These are phyloP conservation scores for Gasterosteus nipponicus DNA, from an alignment of 2,113 vertebrate species.

Conservation along the genomic window DNA sequence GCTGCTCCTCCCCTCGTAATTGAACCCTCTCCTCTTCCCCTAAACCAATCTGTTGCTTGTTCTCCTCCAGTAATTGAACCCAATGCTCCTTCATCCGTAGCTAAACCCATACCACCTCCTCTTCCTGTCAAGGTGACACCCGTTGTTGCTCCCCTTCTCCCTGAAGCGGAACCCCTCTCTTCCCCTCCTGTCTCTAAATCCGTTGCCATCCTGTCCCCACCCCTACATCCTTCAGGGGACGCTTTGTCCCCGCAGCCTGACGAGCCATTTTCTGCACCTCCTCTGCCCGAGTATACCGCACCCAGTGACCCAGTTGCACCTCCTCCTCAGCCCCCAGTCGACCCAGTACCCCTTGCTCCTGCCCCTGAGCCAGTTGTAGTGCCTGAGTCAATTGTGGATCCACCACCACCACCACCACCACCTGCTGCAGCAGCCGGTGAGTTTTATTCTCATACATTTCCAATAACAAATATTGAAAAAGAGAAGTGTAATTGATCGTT, in stretches of 20 bases:
- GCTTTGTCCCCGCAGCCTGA: conserved; percentile 38
- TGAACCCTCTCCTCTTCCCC: conserved; percentile 41
- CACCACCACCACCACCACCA: conserved; percentile 58
- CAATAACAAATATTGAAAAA: not conserved
- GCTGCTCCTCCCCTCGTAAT: conserved; percentile 39
- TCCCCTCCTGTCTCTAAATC: conserved; percentile 49
- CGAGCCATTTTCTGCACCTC: conserved; percentile 54
- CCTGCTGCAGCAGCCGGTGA: conserved; percentile 67
- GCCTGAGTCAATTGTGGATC: conserved; percentile 28
- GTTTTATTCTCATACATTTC: conserved; percentile 33
- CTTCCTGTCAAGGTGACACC: conserved; percentile 35
- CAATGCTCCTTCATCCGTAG: conserved; percentile 39
- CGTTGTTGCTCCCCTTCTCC: conserved; percentile 14
- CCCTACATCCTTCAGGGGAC: conserved; percentile 37
- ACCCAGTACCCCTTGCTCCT: conserved; percentile 49
- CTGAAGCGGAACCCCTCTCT: conserved; percentile 39
- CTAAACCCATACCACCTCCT: conserved; percentile 43
- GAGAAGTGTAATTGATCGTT: not conserved
- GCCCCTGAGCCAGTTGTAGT: conserved; percentile 46
- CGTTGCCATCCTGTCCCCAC: conserved; percentile 26
- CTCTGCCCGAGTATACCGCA: conserved; percentile 58
- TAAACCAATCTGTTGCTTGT: conserved; percentile 15
- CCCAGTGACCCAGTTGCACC: conserved; percentile 70
- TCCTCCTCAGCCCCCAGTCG: conserved; percentile 64
- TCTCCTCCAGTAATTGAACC: conserved; percentile 47